A percentile compares a stretch with the other conserved stretches of the same genome.
Evolutionary conservation across 35 echinoderm and acorn worm genomes (phyloP).

Genomic region (Heliocidaris erythrogramma): DNA sequence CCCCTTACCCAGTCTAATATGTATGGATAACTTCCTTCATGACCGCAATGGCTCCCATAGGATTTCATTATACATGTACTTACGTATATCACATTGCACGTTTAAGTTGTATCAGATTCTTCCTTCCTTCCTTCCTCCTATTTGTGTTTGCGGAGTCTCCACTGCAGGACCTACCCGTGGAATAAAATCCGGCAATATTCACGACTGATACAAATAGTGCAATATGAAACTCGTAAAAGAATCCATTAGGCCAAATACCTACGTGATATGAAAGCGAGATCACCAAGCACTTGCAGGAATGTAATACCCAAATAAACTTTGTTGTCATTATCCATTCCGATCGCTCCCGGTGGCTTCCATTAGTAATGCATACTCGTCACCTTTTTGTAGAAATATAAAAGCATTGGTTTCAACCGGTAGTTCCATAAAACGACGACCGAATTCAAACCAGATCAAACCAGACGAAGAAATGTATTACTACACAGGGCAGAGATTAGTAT

Average conservation of each 20-base stretch:
- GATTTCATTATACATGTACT: no score
- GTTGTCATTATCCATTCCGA: background rate
- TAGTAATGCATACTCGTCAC: background rate
- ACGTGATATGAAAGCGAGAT: background rate
- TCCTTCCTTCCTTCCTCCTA: no score
- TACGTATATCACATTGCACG: no score
- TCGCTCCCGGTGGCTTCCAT: background rate
- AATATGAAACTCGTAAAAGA: slow-evolving; percentile 13
- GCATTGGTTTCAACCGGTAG: background rate
- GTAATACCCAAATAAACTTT: background rate
- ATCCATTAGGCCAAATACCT: background rate
- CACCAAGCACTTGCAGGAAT: background rate
- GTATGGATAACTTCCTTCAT: no score
- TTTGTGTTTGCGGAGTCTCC: no score
- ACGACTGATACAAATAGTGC: background rate
- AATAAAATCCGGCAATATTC: background rate
- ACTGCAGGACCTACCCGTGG: background rate
- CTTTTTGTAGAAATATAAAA: background rate
- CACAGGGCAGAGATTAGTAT: no score
- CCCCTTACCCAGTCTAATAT: no score
- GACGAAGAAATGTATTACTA: no score
- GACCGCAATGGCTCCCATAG: no score
- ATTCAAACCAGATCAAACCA: background rate
- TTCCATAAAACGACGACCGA: background rate
- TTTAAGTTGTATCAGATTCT: no score